Evolutionary conservation across 2,797 vertebrate species (phyloP).

Genomic region (Lagocephalus sceleratus): DNA sequence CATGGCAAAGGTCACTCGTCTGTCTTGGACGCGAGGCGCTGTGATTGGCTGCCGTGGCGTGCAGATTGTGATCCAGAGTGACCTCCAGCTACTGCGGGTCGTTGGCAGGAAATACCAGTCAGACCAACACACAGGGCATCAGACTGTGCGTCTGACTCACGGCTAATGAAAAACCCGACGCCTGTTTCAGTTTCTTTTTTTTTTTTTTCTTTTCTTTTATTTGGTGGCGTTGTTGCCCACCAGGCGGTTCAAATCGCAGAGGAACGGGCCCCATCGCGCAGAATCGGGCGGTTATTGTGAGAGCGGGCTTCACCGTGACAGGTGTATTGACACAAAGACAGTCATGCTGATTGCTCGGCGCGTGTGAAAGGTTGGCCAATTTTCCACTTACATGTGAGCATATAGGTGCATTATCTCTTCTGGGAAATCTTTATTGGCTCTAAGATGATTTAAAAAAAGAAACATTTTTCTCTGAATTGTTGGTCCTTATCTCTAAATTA

Average conservation of each 20-base stretch:
- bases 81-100: conserved; percentile 52
- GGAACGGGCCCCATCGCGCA: background rate
- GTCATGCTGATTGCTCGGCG: conserved; percentile 24
- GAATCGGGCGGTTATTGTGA: conserved; percentile 11
- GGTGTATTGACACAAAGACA: conserved; percentile 18
- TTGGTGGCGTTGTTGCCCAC: background rate
- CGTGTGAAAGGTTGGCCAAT: conserved; percentile 12
- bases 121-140: no score
- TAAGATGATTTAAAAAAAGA: background rate
- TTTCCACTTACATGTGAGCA: conserved; percentile 14
- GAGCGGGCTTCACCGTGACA: conserved; percentile 30
- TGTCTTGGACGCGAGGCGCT: background rate
- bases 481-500: no score
- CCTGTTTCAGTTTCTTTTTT: background rate
- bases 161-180: background rate
- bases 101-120: conserved; percentile 52
- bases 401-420: background rate
- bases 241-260: background rate
- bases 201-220: rapidly evolving
- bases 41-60: conserved; percentile 26
- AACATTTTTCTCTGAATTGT: no score
- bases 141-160: no score
- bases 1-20: conserved; percentile 9
- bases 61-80: conserved; percentile 40
- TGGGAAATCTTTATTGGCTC: background rate